These are phyloP conservation scores for Ceratina japonica DNA, from an alignment of 1,140 invertebrate species.

Conservation along the genomic window DNA sequence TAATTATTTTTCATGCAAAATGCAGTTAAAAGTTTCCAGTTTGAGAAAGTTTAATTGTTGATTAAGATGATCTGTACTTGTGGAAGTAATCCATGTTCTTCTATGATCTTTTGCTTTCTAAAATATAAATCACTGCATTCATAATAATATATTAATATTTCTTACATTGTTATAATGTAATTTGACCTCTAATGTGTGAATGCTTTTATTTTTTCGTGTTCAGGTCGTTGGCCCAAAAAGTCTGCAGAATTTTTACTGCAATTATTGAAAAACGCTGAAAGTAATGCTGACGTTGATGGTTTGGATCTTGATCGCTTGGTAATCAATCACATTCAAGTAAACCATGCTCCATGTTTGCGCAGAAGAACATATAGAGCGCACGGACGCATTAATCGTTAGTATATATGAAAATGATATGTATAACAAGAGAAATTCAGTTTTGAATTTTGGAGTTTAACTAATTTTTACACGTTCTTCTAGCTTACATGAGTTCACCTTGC, in stretches of 20 bases:
- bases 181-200: background rate
- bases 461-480: conserved; percentile 30
- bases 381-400: conserved; percentile 97
- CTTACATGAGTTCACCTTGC: too few species aligned
- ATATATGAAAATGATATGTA: background rate
- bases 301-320: conserved; percentile 98
- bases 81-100: too few species aligned
- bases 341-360: too few species aligned
- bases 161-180: background rate
- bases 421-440: background rate
- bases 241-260: conserved; percentile 98
- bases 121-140: too few species aligned
- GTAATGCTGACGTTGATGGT: too few species aligned
- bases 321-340: conserved; percentile 99
- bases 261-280: conserved; percentile 98
- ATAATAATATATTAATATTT: too few species aligned
- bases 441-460: background rate
- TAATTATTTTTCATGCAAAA: too few species aligned
- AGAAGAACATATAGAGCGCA: conserved; percentile 99
- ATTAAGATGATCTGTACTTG: too few species aligned
- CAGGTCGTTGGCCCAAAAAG: too few species aligned
- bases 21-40: too few species aligned
- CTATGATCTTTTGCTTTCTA: too few species aligned
- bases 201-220: background rate
- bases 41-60: too few species aligned